These are phyloP conservation scores for Pituophis catenifer DNA, from an alignment of 2,113 vertebrate genomes.

Conservation along the genomic window DNA sequence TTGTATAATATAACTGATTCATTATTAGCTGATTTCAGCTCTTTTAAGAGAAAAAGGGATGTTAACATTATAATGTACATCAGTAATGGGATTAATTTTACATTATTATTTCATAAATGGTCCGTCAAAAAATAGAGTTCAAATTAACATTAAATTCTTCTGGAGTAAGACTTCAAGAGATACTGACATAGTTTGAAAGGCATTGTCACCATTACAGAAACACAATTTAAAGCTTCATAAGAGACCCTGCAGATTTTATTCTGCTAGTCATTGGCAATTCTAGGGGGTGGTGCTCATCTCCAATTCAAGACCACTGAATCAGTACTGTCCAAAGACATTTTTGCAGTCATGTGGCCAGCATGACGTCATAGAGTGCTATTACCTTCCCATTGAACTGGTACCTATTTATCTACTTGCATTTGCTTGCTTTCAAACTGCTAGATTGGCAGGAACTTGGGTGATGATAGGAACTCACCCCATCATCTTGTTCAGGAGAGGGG, in stretches of 20 bases:
- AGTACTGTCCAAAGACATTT: neutral
- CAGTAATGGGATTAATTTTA: neutral
- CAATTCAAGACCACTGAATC: neutral
- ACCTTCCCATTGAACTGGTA: neutral
- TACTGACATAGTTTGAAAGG: neutral
- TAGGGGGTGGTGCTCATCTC: neutral
- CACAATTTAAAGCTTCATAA: neutral
- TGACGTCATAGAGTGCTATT: neutral
- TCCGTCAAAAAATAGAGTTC: neutral
- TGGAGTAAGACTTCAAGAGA: neutral
- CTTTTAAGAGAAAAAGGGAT: neutral
- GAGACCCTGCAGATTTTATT: neutral
- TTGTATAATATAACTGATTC: neutral
- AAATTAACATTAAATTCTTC: neutral
- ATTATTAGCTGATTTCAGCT: neutral
- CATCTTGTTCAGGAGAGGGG: too few species aligned
- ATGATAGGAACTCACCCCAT: neutral
- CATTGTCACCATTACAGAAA: neutral
- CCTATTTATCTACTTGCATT: neutral
- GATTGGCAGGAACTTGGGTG: neutral
- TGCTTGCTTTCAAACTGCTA: neutral
- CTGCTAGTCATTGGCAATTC: neutral
- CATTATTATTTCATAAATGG: neutral
- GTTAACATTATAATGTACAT: neutral
- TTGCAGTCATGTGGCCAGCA: neutral